Evolutionary conservation across 2,888 invertebrate species (phyloP), one percentile per base, ranked within the genome.

Genomic region (Nomada ferruginata): DNA sequence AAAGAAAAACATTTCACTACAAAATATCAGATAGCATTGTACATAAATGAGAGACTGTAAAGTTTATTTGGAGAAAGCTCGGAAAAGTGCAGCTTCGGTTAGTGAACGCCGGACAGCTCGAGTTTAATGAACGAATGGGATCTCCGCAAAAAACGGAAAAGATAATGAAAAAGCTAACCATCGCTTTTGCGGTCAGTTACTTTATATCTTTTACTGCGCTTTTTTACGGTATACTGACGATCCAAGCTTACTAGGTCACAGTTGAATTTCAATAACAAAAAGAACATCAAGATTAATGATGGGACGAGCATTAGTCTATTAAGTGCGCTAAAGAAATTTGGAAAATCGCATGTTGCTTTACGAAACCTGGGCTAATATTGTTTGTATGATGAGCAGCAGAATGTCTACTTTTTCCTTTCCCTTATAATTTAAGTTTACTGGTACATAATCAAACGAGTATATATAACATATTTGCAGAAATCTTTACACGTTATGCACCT

Each of bases 111-210:
- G 79, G 83, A 84, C 84, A 76, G 83, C 86, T 85, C 82, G 73
- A 84, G 85, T 87, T 86, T 91, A 91, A 91, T 90, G 88, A 91
- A 90, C 88, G 89, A 90, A 90, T 88, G 86, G 81, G 85, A 79
- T 84, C 79, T 80, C 81, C 60, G 82, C 59, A 52, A 82, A 81
- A 36, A 84, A 88, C 84, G 83, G 76, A 78, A 68, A 76, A 61
- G 76, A 80, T 74, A 86, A 77, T 82, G 85, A 86, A 85, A 84
- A 84, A 85, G 60, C 78, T 84, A 55, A 57, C 82, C 88, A 85
- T 88, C 88, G 86, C 89, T 91, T 86, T 90, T 89, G 89, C 87
- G 87, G 89, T 90, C 89, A 88, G 90, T 91, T 89, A 86, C 86
- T 87, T 84, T 83, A 65, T 85, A 74, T 82, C 74, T 80, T 71